These are phyloP conservation scores for Drosophila sp. DNA, from an alignment of 1,140 invertebrate genomes.

Conservation along the genomic window DNA sequence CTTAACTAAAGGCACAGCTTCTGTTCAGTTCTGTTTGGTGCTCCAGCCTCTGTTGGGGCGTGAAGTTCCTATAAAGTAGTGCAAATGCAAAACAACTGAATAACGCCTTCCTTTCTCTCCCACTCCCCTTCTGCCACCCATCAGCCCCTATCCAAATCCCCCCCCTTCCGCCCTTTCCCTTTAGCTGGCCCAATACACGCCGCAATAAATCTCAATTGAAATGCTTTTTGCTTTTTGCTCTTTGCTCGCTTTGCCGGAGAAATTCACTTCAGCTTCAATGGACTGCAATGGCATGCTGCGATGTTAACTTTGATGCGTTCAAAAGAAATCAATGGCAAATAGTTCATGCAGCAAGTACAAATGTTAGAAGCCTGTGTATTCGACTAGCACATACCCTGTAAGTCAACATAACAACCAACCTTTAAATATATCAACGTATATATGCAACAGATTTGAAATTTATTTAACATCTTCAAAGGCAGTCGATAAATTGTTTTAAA, in stretches of 20 bases:
- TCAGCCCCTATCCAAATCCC: constrained; percentile 23
- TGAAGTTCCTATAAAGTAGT: constrained; percentile 50
- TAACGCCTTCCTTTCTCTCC: constrained; percentile 20
- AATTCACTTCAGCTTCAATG: constrained; percentile 72
- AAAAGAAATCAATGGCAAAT: constrained; percentile 80
- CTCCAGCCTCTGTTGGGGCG: constrained; percentile 36
- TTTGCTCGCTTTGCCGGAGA: constrained; percentile 54
- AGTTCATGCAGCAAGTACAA: constrained; percentile 51
- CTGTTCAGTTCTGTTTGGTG: constrained; percentile 39
- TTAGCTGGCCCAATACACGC: constrained; percentile 59
- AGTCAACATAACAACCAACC: no score
- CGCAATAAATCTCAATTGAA: constrained; percentile 83
- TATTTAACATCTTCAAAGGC: no score
- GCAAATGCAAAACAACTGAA: constrained; percentile 74
- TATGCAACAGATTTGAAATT: no score
- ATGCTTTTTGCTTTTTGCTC: constrained; percentile 58
- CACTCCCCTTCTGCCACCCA: constrained; percentile 20
- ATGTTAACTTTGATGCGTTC: constrained; percentile 59
- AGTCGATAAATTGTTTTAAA: no score
- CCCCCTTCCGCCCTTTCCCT: constrained; percentile 2
- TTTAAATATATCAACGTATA: no score
- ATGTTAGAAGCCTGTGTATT: background rate
- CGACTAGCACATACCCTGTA: constrained; percentile 12
- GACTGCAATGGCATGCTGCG: constrained; percentile 57
- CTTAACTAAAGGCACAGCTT: constrained; percentile 79